Evolutionary conservation across 2,113 vertebrate genomes (phyloP).

Genomic region (Aleadryas rufinucha): DNA sequence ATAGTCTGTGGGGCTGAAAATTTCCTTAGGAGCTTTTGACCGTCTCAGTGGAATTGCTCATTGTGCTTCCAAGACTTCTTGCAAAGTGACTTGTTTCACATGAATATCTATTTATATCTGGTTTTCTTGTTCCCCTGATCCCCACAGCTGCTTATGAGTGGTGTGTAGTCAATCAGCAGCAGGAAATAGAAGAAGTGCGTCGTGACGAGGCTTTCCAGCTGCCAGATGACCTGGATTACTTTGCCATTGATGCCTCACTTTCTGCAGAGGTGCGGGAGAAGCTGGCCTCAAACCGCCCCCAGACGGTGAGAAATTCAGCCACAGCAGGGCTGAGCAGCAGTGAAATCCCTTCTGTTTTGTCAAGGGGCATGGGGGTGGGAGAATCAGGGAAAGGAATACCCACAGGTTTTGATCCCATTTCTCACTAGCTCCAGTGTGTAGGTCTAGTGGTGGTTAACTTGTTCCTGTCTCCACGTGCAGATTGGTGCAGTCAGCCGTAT

Average conservation of each 20-base stretch:
- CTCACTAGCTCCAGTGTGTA: not conserved
- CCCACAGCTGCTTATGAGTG: conserved; percentile 80
- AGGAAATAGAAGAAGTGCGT: conserved; percentile 86
- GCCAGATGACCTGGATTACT: conserved; percentile 85
- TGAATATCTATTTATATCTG: not conserved
- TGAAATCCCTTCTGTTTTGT: not conserved
- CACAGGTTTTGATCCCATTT: not conserved
- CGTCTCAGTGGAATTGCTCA: not conserved
- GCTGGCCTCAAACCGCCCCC: conserved; percentile 79
- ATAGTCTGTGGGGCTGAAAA: not conserved
- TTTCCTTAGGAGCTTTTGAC: not conserved
- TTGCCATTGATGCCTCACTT: conserved; percentile 80
- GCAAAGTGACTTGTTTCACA: not conserved
- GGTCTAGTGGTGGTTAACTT: not conserved
- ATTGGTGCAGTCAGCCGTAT: conserved; percentile 86
- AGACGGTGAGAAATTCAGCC: conserved; percentile 77
- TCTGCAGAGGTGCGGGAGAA: conserved; percentile 88
- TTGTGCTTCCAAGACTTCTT: not conserved
- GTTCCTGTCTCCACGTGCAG: conserved; percentile 60
- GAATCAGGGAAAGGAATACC: not conserved
- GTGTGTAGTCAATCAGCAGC: conserved; percentile 74
- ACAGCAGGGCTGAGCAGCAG: not conserved
- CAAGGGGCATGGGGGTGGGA: not conserved
- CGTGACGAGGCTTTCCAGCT: conserved; percentile 84
- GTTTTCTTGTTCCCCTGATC: not conserved